Percentiles rank a stretch among this genome's conserved stretches.
These are phyloP conservation scores for Butorides virescens DNA, from an alignment of 2,113 vertebrate species.

Conservation along the genomic window DNA sequence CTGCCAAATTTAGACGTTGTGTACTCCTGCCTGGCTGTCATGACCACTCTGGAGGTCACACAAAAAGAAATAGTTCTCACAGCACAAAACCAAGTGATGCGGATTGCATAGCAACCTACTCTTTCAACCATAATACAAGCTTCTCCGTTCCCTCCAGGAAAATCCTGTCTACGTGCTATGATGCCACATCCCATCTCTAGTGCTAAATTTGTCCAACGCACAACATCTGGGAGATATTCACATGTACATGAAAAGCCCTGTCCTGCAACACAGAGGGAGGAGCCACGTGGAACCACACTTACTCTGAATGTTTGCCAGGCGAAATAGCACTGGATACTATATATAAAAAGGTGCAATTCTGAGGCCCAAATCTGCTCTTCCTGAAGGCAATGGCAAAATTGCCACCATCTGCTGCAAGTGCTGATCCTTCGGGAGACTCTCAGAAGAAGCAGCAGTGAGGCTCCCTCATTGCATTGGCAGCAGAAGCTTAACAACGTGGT, in stretches of 20 bases:
- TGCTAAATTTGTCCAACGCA: background rate
- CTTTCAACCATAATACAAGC: background rate
- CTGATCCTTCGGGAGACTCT: background rate
- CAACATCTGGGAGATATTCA: background rate
- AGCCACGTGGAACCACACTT: background rate
- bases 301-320: background rate
- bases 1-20: background rate
- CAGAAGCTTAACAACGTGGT: background rate
- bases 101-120: background rate
- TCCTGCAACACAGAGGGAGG: background rate
- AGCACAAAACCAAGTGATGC: background rate
- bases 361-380: background rate
- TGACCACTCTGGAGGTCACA: background rate
- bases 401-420: background rate
- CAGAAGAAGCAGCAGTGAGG: background rate
- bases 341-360: background rate
- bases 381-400: background rate
- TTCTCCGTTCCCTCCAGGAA: background rate
- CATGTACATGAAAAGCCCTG: background rate
- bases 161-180: constrained; percentile 7
- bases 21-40: background rate
- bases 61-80: background rate
- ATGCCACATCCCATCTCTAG: background rate
- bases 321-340: background rate
- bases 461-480: background rate